Percentiles rank a stretch among this genome's conserved stretches.
These are phyloP conservation scores for Caenorhabditis brenneri DNA, from an alignment of 1,140 invertebrate species.

Conservation along the genomic window DNA sequence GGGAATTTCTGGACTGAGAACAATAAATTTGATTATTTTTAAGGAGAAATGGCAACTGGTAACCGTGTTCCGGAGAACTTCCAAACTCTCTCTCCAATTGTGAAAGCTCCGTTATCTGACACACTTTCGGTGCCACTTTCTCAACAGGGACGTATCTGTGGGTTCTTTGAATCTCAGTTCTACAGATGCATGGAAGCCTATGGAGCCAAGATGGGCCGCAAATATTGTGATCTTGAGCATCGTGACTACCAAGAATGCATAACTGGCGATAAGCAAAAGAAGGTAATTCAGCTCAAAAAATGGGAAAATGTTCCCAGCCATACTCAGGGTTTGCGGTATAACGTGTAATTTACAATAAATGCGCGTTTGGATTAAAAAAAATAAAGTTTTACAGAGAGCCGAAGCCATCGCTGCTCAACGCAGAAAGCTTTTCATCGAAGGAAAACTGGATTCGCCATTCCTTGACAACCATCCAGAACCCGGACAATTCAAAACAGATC, in stretches of 20 bases:
- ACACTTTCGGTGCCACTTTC: constrained; percentile 49
- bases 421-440: constrained; percentile 62
- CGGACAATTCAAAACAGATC: constrained; percentile 61
- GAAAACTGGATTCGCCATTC: constrained; percentile 57
- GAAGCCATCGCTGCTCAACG: constrained; percentile 62
- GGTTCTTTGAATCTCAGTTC: constrained; percentile 66
- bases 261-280: constrained; percentile 65
- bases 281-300: constrained; percentile 8
- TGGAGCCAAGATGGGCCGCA: constrained; percentile 62
- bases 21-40: background rate
- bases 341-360: too few relatives aligned
- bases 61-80: constrained; percentile 53
- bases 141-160: constrained; percentile 58
- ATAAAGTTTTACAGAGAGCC: constrained; percentile 45
- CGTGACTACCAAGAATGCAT: constrained; percentile 65
- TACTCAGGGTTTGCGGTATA: too few relatives aligned
- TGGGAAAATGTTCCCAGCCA: background rate
- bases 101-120: constrained; percentile 53
- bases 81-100: constrained; percentile 43
- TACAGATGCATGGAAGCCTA: constrained; percentile 67
- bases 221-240: constrained; percentile 68
- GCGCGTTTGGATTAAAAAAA: too few relatives aligned
- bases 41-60: constrained; percentile 46
- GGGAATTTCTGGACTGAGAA: background rate
- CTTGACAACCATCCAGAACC: constrained; percentile 58